A percentile compares a stretch with the other conserved stretches of the same genome.
Evolutionary conservation across 1,140 invertebrate genomes (phyloP).

Genomic region (Nasonia vitripennis): DNA sequence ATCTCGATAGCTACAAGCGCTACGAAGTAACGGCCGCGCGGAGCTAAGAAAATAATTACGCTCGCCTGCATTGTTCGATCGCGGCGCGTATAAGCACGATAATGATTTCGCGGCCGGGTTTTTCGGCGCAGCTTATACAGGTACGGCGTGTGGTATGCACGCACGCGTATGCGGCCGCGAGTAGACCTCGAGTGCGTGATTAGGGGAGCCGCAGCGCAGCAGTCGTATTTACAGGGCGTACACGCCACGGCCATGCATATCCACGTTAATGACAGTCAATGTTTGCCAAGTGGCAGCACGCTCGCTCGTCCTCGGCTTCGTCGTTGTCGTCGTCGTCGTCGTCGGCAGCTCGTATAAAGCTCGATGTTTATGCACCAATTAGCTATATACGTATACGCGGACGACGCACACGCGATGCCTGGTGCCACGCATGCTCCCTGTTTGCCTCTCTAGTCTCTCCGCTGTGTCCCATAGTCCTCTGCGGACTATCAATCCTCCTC

Average conservation of each 20-base stretch:
- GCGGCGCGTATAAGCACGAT: not conserved
- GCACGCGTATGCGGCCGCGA: not conserved
- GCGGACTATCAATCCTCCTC: not conserved
- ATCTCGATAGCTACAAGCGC: too few relatives aligned
- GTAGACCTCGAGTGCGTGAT: constrained; percentile 41
- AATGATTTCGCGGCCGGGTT: constrained; percentile 25
- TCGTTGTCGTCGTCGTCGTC: too few relatives aligned
- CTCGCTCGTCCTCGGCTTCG: not conserved
- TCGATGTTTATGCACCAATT: constrained; percentile 74
- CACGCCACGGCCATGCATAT: constrained; percentile 52
- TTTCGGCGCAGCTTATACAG: not conserved
- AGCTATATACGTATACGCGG: constrained; percentile 64
- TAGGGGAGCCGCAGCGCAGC: constrained; percentile 37
- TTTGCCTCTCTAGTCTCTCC: not conserved
- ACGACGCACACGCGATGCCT: constrained; percentile 54
- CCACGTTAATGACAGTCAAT: constrained; percentile 69
- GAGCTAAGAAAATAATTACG: constrained; percentile 50
- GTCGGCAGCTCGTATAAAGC: constrained; percentile 61
- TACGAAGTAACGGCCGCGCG: constrained; percentile 30
- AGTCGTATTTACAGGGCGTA: constrained; percentile 20
- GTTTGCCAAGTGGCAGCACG: constrained; percentile 64
- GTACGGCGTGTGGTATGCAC: not conserved
- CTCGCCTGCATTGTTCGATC: constrained; percentile 34
- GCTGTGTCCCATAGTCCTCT: not conserved
- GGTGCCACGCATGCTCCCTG: not conserved